Percentiles rank a stretch among this genome's conserved stretches.
These are phyloP conservation scores for Batillaria attramentaria DNA, from an alignment of 1,140 invertebrate species.

Conservation along the genomic window DNA sequence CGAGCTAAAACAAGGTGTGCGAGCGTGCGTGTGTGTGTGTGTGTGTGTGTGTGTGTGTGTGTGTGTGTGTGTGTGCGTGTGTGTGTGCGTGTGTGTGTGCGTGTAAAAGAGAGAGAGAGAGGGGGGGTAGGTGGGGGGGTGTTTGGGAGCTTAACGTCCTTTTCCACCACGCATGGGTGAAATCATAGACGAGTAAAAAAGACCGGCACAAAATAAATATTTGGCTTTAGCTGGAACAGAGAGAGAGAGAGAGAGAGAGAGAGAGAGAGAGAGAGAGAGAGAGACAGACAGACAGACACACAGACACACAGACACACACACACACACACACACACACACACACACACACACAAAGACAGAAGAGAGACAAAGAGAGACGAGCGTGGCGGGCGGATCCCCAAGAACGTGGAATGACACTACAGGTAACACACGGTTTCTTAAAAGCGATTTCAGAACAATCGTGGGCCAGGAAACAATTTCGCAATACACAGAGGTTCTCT, in stretches of 20 bases:
- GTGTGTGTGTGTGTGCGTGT: slow-evolving; percentile 26
- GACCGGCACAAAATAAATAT: background rate
- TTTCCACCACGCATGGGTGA: background rate
- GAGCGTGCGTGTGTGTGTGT: slow-evolving; percentile 24
- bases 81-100: slow-evolving; percentile 19
- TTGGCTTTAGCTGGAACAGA: background rate
- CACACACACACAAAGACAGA: background rate
- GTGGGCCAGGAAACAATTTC: background rate
- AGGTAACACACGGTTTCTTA: background rate
- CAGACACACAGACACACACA: background rate
- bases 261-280: background rate
- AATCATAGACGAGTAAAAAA: background rate
- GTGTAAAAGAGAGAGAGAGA: background rate
- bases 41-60: slow-evolving; percentile 25
- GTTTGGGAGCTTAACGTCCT: background rate
- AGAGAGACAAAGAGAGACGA: too few relatives aligned
- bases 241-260: background rate
- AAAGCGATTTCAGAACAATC: background rate
- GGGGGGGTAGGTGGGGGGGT: background rate
- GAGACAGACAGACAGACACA: background rate
- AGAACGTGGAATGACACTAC: too few relatives aligned
- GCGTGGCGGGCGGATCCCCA: too few relatives aligned
- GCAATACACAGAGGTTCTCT: background rate
- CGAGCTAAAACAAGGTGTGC: too few relatives aligned
- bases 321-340: too few relatives aligned